Base-by-base conservation (phyloP, 2,113 vertebrate species). In the Cettia cetti region DNA sequence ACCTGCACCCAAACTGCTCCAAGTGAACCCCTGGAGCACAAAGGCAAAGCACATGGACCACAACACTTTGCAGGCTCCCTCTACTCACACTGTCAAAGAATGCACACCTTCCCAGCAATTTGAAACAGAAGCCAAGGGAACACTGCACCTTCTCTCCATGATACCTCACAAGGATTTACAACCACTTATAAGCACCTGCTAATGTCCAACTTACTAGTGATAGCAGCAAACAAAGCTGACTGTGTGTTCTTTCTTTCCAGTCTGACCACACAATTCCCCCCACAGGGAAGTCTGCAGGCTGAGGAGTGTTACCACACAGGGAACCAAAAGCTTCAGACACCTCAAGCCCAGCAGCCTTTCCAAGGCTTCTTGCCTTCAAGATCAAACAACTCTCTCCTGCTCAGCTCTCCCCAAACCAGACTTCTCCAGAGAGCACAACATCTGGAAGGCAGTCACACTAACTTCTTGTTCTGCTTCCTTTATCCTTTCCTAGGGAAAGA, bases 81-180 rank as follows among this genome's bases (percentile, higher is more conserved):
- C 42, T 78, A 6, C 13, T 54, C 63, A 15, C 16, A 12, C 28
- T 1, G 24, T 52, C n/a, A 37, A 30, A 31, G 8, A 53, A 53
- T 0, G 1, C 7, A 52, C 14, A 52, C 14, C 26, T 76, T 60
- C 35, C 24, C 13, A 53, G 59, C 22, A 89, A 37, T 33, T 80
- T 35, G 7, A 50, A 72, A 47, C 10, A 26, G 10, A n/a, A 57
- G 8, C 31, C 18, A 74, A 50, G 21, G 42, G 45, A 74, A 50
- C 8, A 4, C 5, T 40, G 49, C 1, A 2, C 23, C 24, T 78
- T 40, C 47, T 45, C 33, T 63, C 15, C 0, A 0, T 16, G 7
- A 50, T 6, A 22, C 16, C 28, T 70, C 54, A n/a, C 22, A 49
- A 40, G 22, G 35, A 8, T 60, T 54, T 50, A 47, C n/a, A 81